Percentiles rank a stretch among this genome's conserved stretches.
Evolutionary conservation across 2,888 invertebrate genomes (phyloP).

Genomic region (Craniophora ligustri): DNA sequence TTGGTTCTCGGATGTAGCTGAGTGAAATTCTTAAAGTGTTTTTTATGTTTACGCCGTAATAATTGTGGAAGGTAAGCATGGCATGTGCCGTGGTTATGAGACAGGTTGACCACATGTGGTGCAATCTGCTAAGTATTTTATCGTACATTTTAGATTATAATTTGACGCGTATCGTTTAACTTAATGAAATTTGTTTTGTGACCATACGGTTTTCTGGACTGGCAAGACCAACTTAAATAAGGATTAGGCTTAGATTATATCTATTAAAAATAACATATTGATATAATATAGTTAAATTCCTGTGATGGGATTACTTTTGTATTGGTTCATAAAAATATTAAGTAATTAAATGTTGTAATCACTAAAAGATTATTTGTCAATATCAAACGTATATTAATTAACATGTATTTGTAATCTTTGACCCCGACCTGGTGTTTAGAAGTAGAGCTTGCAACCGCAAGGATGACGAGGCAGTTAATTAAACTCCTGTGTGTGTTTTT

Average conservation of each 20-base stretch:
- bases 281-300: slow-evolving; percentile 12
- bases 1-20: slow-evolving; percentile 26
- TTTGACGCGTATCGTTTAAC: slow-evolving; percentile 74
- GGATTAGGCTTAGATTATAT: slow-evolving; percentile 35
- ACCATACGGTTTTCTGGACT: slow-evolving; percentile 51
- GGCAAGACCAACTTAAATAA: slow-evolving; percentile 41
- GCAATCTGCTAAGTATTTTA: slow-evolving; percentile 83
- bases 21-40: slow-evolving; percentile 66
- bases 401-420: too few species aligned
- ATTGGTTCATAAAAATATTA: slow-evolving; percentile 38
- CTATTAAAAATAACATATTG: slow-evolving; percentile 44
- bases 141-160: slow-evolving; percentile 79
- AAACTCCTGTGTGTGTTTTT: too few species aligned
- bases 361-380: too few species aligned
- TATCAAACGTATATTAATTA: too few species aligned
- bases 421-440: too few species aligned
- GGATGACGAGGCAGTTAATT: too few species aligned
- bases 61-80: slow-evolving; percentile 83
- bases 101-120: slow-evolving; percentile 88
- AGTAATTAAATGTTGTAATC: slow-evolving; percentile 38
- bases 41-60: slow-evolving; percentile 76
- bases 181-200: slow-evolving; percentile 76
- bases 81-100: slow-evolving; percentile 87
- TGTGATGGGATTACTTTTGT: slow-evolving; percentile 9
- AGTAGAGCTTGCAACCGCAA: too few species aligned